Base-by-base conservation (phyloP, 2,888 invertebrate species). In the Euzophera pinguis region DNA sequence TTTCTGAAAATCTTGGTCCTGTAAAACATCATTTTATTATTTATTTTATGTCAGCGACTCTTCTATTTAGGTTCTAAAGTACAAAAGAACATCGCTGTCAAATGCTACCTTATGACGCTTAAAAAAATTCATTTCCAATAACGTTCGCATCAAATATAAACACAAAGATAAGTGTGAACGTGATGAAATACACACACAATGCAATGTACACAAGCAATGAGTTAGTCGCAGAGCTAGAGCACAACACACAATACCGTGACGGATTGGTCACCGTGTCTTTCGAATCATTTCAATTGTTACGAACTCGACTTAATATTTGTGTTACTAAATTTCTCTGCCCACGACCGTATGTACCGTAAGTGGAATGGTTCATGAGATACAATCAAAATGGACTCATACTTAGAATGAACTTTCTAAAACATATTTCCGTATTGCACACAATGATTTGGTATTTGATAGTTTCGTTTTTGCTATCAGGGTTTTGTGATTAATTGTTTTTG, bases 301-400 rank as follows among this genome's bases (percentile, higher is more conserved):
- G 71, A 72, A 75, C 78, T 78, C 74, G 71, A 72, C 72, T 77
- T 77, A 74, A 77, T 78, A 79, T 77, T 78, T 78, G 74, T 79
- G 76, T 77, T 78, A 80, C 80, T 75, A 75, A 82, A 81, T 82
- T 80, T 82, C 80, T 77, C 82, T 80, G 74, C 78, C 81, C 78
- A 82, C 82, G 73, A 73, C 69, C 65, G 73, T 74, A 73, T 73
- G 76, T 77, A 74, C 75, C 78, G 75, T 80, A 80, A 77, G 81
- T 75, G 71, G 77, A 78, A 76, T 78, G 73, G 71, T 70, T 71
- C 73, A 71, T 69, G 72, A 78, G 79, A 82, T 82, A 81, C 75
- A 75, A 82, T 82, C 81, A 78, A 53, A 78, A 78, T 71, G 73
- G 71, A 77, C 71, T 75, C 67, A 66, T 72, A 70, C 67, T 32